These are phyloP conservation scores for Bubo scandiacus DNA, from an alignment of 2,113 vertebrate genomes.

Conservation along the genomic window DNA sequence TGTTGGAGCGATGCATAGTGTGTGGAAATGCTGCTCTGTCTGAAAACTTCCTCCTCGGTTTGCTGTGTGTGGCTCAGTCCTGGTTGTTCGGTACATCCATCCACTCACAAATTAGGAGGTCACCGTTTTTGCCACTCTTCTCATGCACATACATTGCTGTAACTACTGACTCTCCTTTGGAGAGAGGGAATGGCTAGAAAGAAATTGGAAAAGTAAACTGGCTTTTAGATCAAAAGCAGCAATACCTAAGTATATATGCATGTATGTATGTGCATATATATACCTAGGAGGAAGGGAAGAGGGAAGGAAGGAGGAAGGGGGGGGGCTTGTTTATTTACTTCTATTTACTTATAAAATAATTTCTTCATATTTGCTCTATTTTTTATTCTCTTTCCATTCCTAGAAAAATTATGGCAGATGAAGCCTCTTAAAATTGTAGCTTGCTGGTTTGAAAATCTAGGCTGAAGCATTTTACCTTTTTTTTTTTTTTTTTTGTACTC, in stretches of 20 bases:
- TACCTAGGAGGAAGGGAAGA: not conserved
- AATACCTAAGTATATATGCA: not conserved
- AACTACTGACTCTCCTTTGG: not conserved
- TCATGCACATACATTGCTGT: fast-evolving
- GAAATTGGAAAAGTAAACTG: not conserved
- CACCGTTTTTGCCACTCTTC: not conserved
- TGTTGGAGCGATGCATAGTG: fast-evolving
- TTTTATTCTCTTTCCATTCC: not conserved
- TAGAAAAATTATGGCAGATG: not conserved
- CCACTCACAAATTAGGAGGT: not conserved
- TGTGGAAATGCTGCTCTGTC: not conserved
- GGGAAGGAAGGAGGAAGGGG: not conserved
- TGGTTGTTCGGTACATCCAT: not conserved
- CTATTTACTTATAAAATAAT: not conserved
- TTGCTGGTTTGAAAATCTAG: constrained; percentile 16
- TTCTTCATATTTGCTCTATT: not conserved
- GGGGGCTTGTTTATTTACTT: not conserved
- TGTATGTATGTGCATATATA: not conserved
- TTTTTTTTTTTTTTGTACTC: not conserved
- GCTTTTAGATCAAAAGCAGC: not conserved
- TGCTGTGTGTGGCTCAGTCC: fast-evolving
- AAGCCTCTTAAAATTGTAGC: not conserved
- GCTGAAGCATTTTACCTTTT: not conserved
- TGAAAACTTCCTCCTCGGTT: not conserved
- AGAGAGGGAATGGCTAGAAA: not conserved